These are phyloP conservation scores for Latrodectus elegans DNA, from an alignment of 2,888 invertebrate genomes.

Conservation along the genomic window DNA sequence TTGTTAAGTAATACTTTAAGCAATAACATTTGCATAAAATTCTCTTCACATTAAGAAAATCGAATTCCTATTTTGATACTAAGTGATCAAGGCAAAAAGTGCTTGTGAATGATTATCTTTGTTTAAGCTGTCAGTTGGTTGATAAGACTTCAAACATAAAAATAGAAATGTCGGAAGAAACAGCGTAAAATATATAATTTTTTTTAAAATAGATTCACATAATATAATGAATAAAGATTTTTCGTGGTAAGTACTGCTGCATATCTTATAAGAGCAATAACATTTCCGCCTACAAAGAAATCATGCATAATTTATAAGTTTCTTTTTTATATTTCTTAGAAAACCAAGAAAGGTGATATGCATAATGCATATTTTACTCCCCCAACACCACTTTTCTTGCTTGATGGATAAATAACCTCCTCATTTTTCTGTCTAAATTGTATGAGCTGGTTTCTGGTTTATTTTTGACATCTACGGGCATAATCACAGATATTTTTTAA, in stretches of 20 bases:
- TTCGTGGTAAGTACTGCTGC: background rate
- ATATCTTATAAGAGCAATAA: background rate
- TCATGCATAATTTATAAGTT: slow-evolving; percentile 5
- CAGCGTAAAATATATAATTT: background rate
- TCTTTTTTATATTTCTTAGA: background rate
- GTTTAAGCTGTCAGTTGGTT: background rate
- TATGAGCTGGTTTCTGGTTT: background rate
- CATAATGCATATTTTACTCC: background rate
- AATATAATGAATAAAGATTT: too few species aligned
- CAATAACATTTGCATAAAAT: background rate
- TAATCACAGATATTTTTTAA: too few species aligned
- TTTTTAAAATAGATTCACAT: background rate
- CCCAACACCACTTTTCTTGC: background rate
- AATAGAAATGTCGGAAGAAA: background rate
- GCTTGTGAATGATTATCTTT: background rate
- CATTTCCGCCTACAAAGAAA: background rate
- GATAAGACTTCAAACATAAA: background rate
- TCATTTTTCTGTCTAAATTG: background rate
- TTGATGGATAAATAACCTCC: background rate
- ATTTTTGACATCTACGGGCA: too few species aligned
- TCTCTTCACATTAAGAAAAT: background rate
- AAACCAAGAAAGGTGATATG: background rate
- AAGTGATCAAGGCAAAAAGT: background rate
- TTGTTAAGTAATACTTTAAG: background rate
- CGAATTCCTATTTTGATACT: background rate